Base-by-base conservation (phyloP, 2,888 invertebrate species). In the Tetheella fluctuosa region DNA sequence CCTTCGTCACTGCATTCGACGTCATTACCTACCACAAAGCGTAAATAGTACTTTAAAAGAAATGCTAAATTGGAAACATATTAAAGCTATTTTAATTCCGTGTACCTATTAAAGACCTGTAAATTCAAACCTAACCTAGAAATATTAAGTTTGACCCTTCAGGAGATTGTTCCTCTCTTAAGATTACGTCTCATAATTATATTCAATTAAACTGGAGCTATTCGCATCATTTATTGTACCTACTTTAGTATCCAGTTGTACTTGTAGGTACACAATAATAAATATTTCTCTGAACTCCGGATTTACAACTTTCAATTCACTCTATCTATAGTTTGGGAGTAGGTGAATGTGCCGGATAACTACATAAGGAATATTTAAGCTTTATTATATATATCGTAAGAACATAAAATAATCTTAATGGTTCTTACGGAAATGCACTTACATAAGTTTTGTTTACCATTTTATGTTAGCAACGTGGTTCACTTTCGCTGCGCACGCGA, bases 401-500 rank as follows among this genome's bases (percentile, higher is more conserved):
- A 73, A 60, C 59, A 64, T 61, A 67, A 66, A 72, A 73, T 73
- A 60, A 64, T 68, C 70, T 70, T 65, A 65, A 67, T 68, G 68
- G 67, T 79, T 77, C 74, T 71, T 70, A 77, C 81, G 85, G 85
- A 87, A 84, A 84, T 84, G 77, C 72, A 78, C 79, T 91, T 91
- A 88, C 80, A 77, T 90, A 91, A 91, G 83, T 80, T 84, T 85
- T 91, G 85, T 90, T 90, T 89, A 89, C 84, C 79, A 78, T 73
- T 84, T 73, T 66, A 63, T 69, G 75, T 64, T 64, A 62, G 73
- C 73, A 74, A 71, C 67, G 76, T 76, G 76, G 73, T 84, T 83
- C 80, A 84, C 90, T 91, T 91, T 90, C 90, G 85, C 89, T 78
- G 65, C 70, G 65, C 71, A 69, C 68, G 63, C 59, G 60, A 60